Percentiles rank a stretch among this genome's conserved stretches.
Conservation (phyloP, 2,113 vertebrate species). For the Corythaixoides concolor region DNA sequence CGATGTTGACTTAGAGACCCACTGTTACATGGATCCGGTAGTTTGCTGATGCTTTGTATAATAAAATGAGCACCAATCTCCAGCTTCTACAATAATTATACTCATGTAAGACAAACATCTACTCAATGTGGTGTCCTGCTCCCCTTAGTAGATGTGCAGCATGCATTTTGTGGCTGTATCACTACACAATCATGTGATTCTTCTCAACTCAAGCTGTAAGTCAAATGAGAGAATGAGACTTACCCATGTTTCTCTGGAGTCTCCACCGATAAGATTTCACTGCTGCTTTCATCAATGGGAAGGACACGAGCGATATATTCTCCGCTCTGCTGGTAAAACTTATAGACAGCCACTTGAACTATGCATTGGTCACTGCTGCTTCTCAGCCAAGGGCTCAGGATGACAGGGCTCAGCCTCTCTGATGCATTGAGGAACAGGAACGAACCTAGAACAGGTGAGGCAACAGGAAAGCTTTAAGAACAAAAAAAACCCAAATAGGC, state of each 20-base stretch:
- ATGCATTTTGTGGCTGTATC: not conserved
- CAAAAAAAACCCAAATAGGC: not conserved
- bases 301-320: constrained; percentile 84
- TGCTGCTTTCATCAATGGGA: constrained; percentile 68
- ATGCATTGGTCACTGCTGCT: constrained; percentile 80
- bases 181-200: rapidly evolving
- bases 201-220: not conserved
- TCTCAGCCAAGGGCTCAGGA: constrained; percentile 92
- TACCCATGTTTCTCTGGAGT: constrained; percentile 74
- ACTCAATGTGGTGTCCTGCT: not conserved
- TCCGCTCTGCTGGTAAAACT: constrained; percentile 82
- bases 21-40: not conserved
- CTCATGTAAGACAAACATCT: not conserved
- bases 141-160: not conserved
- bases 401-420: constrained; percentile 78
- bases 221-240: constrained; percentile 19
- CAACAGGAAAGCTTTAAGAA: not conserved
- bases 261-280: constrained; percentile 65
- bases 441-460: constrained; percentile 76
- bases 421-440: constrained; percentile 89
- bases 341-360: constrained; percentile 88
- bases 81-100: not conserved
- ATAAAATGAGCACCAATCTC: not conserved
- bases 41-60: not conserved
- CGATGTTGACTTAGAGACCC: not conserved